Conservation (phyloP, 2,888 invertebrate species). For the Stratiomys singularior region DNA sequence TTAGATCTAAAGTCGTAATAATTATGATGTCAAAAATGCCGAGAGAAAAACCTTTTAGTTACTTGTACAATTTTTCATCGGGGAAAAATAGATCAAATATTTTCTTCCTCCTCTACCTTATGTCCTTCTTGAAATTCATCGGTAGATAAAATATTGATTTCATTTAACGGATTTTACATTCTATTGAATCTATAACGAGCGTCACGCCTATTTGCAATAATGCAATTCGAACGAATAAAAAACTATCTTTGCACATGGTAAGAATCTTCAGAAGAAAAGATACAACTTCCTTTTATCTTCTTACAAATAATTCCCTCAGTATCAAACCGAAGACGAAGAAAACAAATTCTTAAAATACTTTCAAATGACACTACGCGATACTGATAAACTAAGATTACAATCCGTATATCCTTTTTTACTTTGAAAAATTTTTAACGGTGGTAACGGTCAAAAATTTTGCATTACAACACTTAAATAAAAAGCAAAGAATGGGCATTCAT, state of each 20-base stretch:
- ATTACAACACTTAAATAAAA: constrained; percentile 11
- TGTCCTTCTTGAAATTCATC: too few relatives aligned
- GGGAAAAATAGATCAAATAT: not conserved
- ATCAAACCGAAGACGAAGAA: not conserved
- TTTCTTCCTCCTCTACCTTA: too few relatives aligned
- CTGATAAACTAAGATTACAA: too few relatives aligned
- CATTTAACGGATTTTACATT: constrained; percentile 42
- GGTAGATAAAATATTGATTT: constrained; percentile 23
- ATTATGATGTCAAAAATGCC: constrained; percentile 30
- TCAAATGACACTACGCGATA: too few relatives aligned
- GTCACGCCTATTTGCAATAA: constrained; percentile 36
- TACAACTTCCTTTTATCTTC: not conserved
- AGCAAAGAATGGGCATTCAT: not conserved
- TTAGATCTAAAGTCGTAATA: not conserved
- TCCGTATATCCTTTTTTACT: not conserved
- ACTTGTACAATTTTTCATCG: not conserved
- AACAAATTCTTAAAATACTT: not conserved
- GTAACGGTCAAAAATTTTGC: constrained; percentile 47
- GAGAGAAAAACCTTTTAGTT: constrained; percentile 18
- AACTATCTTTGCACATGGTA: not conserved
- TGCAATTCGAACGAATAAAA: not conserved
- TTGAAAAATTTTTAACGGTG: constrained; percentile 26
- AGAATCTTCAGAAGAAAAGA: not conserved
- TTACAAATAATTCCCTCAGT: not conserved
- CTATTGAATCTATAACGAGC: not conserved